A percentile compares a stretch with the other conserved stretches of the same genome.
These are phyloP conservation scores for Apeltes quadracus DNA, from an alignment of 2,113 vertebrate species.

Conservation along the genomic window DNA sequence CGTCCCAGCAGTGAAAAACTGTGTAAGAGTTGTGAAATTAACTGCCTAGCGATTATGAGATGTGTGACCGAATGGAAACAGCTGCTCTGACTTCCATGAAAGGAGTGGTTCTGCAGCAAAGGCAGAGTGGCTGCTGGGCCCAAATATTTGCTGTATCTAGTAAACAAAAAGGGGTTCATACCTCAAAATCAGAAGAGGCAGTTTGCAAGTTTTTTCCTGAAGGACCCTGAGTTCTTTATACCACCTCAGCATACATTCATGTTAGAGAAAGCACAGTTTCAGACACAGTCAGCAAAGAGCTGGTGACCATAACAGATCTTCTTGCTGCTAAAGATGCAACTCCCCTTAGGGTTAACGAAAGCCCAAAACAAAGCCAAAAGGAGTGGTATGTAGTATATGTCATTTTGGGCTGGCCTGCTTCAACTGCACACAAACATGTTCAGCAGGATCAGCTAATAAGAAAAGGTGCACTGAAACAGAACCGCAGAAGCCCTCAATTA, in stretches of 20 bases:
- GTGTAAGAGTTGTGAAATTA: neutral
- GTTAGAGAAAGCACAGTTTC: neutral
- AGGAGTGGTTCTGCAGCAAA: constrained; percentile 14
- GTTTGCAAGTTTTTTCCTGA: neutral
- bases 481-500: neutral
- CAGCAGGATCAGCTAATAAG: neutral
- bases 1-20: neutral
- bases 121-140: neutral
- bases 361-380: neutral
- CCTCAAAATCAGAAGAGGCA: rapidly evolving
- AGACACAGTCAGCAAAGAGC: neutral
- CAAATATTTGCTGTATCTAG: constrained; percentile 30
- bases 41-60: neutral
- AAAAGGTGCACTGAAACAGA: neutral
- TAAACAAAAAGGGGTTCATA: constrained; percentile 32
- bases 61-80: neutral
- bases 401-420: neutral
- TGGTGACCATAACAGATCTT: neutral
- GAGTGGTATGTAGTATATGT: neutral
- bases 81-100: constrained; percentile 38
- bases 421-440: neutral
- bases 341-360: neutral
- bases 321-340: neutral
- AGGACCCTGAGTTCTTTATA: neutral
- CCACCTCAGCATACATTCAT: neutral